A percentile compares a stretch with the other conserved stretches of the same genome.
phyloP scores from a whole-genome alignment of 1,140 invertebrate genomes.

The Cyrtorhinus lividipennis region DNA sequence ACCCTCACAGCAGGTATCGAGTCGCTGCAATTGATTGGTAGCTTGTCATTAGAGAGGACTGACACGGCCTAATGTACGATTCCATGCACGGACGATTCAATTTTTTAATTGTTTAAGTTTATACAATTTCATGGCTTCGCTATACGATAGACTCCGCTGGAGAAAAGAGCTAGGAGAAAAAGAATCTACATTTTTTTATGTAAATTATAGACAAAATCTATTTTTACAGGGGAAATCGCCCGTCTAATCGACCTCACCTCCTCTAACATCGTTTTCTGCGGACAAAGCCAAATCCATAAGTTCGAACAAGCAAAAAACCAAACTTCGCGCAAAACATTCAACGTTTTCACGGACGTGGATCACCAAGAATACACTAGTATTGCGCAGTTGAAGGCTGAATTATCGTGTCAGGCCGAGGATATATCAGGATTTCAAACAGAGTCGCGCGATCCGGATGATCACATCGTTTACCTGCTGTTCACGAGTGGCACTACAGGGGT shows the following conservation, averaged over 20 bases:
- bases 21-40: not conserved
- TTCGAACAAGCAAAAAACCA: not conserved
- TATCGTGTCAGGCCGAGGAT: too few relatives aligned
- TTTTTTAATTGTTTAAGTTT: not conserved
- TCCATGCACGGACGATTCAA: not conserved
- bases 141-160: not conserved
- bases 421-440: too few relatives aligned
- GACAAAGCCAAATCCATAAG: not conserved
- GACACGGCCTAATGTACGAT: too few relatives aligned
- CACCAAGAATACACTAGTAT: not conserved
- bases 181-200: too few relatives aligned
- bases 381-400: not conserved
- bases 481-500: not conserved
- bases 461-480: not conserved
- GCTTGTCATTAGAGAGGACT: not conserved
- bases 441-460: not conserved
- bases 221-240: not conserved
- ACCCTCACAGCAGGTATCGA: not conserved
- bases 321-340: not conserved
- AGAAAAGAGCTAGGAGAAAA: too few relatives aligned
- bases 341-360: not conserved
- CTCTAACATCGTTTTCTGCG: not conserved
- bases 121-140: not conserved
- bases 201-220: too few relatives aligned
- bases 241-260: not conserved